These are phyloP conservation scores for Calephelis virginiensis DNA, from an alignment of 1,140 invertebrate genomes.

Conservation along the genomic window DNA sequence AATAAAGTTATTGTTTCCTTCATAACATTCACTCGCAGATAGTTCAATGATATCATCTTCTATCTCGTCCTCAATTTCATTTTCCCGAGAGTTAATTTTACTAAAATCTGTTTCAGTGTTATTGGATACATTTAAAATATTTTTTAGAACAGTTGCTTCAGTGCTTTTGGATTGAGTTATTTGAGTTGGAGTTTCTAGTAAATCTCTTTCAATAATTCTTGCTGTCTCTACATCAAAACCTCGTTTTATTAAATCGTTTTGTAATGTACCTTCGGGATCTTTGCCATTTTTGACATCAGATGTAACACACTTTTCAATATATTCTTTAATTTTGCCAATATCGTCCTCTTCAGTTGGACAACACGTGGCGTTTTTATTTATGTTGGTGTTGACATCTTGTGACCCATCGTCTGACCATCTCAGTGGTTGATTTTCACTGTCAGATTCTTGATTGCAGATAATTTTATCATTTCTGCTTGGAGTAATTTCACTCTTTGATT, in stretches of 20 bases:
- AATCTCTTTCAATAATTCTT: slow-evolving; percentile 66
- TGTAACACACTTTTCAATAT: slow-evolving; percentile 46
- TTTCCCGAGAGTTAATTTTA: slow-evolving; percentile 33
- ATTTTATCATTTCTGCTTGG: slow-evolving; percentile 25
- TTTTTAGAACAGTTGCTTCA: slow-evolving; percentile 8
- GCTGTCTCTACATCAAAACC: slow-evolving; percentile 68
- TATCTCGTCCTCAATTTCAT: slow-evolving; percentile 38
- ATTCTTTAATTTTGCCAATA: slow-evolving; percentile 60
- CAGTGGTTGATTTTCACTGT: slow-evolving; percentile 47
- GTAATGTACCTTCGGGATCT: slow-evolving; percentile 42
- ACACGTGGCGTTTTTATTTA: slow-evolving; percentile 21
- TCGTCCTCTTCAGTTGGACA: slow-evolving; percentile 49
- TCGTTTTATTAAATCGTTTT: slow-evolving; percentile 59
- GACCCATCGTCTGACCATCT: slow-evolving; percentile 64
- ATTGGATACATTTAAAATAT: slow-evolving; percentile 19
- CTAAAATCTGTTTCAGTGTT: slow-evolving; percentile 38
- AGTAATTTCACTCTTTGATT: slow-evolving; percentile 28
- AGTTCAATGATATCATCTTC: slow-evolving; percentile 53
- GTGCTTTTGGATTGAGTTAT: slow-evolving; percentile 27
- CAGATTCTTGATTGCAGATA: slow-evolving; percentile 42
- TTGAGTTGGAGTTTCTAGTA: slow-evolving; percentile 45
- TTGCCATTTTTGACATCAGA: slow-evolving; percentile 19
- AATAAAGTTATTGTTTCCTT: slow-evolving; percentile 54
- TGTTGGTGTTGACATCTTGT: slow-evolving; percentile 46
- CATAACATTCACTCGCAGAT: slow-evolving; percentile 50